Evolutionary conservation across 2,888 invertebrate genomes (phyloP).

Genomic region (Diplolepis rosae): DNA sequence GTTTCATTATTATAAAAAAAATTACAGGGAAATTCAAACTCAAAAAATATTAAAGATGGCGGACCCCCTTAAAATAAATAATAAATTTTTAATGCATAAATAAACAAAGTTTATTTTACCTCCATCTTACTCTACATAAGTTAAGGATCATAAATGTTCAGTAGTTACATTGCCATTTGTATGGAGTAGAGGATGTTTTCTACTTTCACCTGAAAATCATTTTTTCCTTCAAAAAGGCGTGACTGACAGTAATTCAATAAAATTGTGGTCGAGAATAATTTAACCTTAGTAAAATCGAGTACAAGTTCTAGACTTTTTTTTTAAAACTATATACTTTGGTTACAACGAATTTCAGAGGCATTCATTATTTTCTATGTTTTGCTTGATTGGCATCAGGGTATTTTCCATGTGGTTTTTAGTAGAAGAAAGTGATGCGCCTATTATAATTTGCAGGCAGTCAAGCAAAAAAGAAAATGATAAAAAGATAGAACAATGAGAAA

Average conservation of each 20-base stretch:
- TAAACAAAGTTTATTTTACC: background rate
- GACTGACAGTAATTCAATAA: no score
- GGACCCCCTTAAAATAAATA: no score
- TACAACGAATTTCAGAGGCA: background rate
- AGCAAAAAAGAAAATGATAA: background rate
- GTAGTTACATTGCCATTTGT: background rate
- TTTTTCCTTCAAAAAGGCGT: no score
- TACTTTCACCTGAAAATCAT: background rate
- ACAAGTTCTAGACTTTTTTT: background rate
- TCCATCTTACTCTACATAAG: background rate
- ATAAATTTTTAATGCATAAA: background rate
- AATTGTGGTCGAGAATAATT: background rate
- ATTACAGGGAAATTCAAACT: no score
- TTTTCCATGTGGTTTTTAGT: background rate
- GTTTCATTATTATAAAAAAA: no score
- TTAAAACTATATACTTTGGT: background rate
- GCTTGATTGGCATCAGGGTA: background rate
- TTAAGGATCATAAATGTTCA: background rate
- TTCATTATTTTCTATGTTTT: no score
- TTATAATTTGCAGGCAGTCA: conserved; percentile 21
- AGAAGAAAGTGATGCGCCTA: conserved; percentile 41
- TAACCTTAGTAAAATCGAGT: background rate
- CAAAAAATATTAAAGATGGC: background rate
- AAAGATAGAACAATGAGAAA: conserved; percentile 23
- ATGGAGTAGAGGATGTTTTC: background rate